Evolutionary conservation across 2,888 invertebrate genomes (phyloP), one percentile per base, ranked within the genome.

Genomic region (Trypoxylon attenuatum): DNA sequence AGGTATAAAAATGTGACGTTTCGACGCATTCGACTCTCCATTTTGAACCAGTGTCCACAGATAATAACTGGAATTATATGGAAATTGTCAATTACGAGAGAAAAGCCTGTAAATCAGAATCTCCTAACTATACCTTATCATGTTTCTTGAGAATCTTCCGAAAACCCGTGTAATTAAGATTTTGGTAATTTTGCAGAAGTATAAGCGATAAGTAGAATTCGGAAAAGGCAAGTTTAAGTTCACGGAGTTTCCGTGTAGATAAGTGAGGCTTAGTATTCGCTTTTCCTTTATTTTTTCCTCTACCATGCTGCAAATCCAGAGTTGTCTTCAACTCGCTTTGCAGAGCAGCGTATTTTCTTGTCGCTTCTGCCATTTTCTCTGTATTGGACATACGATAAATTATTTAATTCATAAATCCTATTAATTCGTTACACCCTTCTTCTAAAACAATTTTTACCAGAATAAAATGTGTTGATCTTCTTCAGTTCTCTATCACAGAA

Each of bases 61-160:
- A 91, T 84, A 97, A 88, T 79, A 97, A 88, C 94, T 95, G 85
- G 33, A 88, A 80, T 33, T 1, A 8, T n/a, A 15, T 13, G 8
- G 6, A 19, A n/a, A 10, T 19, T 63, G n/a, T 38, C n/a, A 21
- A 21, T 43, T 19, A 19, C 42, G 4, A 5, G 15, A 5, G 15
- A 1, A 38, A 2, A 38, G 38, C 5, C n/a, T 4, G 13, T 38
- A 2, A 38, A 38, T 38, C n/a, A 15, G 1, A 1, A 38, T 38
- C 38, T 38, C 5, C 42, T 45, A 5, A 29, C 45, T 39, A 18
- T 87, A 96, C 96, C 92, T 99, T 99, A 88, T 99, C 99, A 87
- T 99, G 99, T 88, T 99, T 99, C 88, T 99, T 99, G 68, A 99
- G 91, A 84, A 99, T 99, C 88, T 99, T 99, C 69, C 99, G 91